phyloP scores from a whole-genome alignment of 2,113 vertebrate species.

The Damaliscus lunatus region DNA sequence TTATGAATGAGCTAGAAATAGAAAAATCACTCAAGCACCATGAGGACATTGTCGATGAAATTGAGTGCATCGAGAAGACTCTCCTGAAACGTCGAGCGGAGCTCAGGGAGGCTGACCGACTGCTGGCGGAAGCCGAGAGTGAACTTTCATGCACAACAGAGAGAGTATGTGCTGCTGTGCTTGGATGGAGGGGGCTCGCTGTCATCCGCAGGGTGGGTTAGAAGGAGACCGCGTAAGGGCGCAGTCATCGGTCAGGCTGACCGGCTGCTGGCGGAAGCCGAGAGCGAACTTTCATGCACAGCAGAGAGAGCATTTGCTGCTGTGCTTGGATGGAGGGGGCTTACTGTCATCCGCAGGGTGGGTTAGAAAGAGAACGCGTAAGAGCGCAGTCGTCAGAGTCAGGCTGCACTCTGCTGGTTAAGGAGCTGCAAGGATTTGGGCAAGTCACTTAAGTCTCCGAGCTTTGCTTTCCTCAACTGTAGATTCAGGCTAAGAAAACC shows the following conservation, averaged over 20 bases:
- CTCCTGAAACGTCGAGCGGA: conserved; percentile 87
- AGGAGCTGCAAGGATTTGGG: background rate
- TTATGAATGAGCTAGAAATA: conserved; percentile 79
- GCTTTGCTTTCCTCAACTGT: background rate
- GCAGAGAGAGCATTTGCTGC: conserved; percentile 79
- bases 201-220: background rate
- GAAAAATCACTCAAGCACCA: conserved; percentile 80
- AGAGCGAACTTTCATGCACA: conserved; percentile 81
- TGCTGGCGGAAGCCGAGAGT: conserved; percentile 86
- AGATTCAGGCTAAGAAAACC: background rate
- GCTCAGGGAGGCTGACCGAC: conserved; percentile 87
- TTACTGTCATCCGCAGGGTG: background rate
- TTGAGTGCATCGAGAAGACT: conserved; percentile 87
- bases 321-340: background rate
- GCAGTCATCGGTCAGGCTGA: conserved; percentile 76
- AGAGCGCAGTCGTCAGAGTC: background rate
- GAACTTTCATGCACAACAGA: conserved; percentile 80
- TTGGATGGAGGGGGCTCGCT: background rate
- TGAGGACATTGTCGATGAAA: conserved; percentile 80
- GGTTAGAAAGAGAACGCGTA: background rate
- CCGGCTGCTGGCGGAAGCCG: conserved; percentile 86
- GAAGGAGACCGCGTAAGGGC: background rate
- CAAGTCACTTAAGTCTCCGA: background rate
- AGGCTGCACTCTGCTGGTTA: background rate
- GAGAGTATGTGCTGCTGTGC: conserved; percentile 77